phyloP scores from a whole-genome alignment of 1,140 invertebrate genomes.

The Trichonephila inaurata region DNA sequence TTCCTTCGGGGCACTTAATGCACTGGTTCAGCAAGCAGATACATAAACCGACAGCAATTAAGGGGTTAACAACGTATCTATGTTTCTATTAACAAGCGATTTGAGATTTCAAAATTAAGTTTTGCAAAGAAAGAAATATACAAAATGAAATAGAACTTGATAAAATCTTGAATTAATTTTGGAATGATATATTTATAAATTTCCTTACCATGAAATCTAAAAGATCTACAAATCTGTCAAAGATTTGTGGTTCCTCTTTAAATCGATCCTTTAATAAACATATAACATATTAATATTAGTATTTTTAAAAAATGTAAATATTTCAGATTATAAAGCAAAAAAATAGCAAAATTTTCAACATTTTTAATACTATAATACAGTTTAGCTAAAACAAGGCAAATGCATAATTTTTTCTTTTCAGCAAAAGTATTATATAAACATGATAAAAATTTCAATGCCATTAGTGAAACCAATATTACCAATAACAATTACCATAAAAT shows the following conservation, averaged over 20 bases:
- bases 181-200: not conserved
- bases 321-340: not conserved
- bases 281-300: not conserved
- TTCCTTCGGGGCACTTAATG: too few species aligned
- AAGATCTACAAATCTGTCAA: constrained; percentile 98
- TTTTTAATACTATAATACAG: not conserved
- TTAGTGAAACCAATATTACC: too few species aligned
- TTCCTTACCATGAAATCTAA: constrained; percentile 85
- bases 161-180: not conserved
- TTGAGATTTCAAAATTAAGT: too few species aligned
- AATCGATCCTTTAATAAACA: constrained; percentile 91
- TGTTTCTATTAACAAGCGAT: too few species aligned
- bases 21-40: too few species aligned
- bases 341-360: not conserved
- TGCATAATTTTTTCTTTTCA: too few species aligned
- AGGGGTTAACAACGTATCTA: too few species aligned
- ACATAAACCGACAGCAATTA: too few species aligned
- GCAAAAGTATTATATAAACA: too few species aligned
- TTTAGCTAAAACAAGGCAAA: too few species aligned
- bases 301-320: not conserved
- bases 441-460: too few species aligned
- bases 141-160: not conserved
- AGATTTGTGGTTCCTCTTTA: constrained; percentile 97
- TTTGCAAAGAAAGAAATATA: not conserved
- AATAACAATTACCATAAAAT: not conserved